phyloP scores from a whole-genome alignment of 2,113 vertebrate genomes.

The Himantopus leucocephalus region DNA sequence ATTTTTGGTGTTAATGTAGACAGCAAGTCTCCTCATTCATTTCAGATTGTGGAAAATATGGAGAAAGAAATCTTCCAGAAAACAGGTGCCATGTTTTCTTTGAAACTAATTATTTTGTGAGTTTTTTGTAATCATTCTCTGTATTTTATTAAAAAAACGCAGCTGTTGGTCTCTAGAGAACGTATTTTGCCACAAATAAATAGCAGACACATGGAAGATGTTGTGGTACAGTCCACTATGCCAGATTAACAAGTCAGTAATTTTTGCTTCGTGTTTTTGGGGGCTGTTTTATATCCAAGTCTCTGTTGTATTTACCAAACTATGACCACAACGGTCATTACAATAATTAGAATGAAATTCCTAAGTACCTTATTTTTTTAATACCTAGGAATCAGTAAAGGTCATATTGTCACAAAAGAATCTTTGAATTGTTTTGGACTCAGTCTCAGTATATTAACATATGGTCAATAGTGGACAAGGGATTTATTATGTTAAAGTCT shows the following conservation, averaged over 20 bases:
- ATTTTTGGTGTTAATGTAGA: background rate
- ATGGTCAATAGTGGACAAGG: background rate
- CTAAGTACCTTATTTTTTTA: background rate
- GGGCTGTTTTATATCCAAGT: background rate
- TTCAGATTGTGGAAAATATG: constrained; percentile 12
- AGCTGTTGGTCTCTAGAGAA: background rate
- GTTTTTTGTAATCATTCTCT: background rate
- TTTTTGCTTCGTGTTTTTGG: background rate
- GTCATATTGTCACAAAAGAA: background rate
- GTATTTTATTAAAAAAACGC: background rate
- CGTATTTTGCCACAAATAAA: background rate
- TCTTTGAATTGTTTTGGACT: background rate
- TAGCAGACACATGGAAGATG: background rate
- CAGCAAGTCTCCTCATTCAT: background rate
- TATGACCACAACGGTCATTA: background rate
- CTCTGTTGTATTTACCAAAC: background rate
- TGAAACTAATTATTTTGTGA: background rate
- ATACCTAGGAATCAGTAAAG: background rate
- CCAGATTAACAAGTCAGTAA: background rate
- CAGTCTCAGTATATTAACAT: background rate
- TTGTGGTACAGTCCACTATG: background rate
- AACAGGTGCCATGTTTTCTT: constrained; percentile 28
- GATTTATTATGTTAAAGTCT: background rate
- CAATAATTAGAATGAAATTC: background rate
- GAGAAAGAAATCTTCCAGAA: constrained; percentile 9